Evolutionary conservation across 2,113 vertebrate species (phyloP).

Genomic region (Sigmodon hispidus): DNA sequence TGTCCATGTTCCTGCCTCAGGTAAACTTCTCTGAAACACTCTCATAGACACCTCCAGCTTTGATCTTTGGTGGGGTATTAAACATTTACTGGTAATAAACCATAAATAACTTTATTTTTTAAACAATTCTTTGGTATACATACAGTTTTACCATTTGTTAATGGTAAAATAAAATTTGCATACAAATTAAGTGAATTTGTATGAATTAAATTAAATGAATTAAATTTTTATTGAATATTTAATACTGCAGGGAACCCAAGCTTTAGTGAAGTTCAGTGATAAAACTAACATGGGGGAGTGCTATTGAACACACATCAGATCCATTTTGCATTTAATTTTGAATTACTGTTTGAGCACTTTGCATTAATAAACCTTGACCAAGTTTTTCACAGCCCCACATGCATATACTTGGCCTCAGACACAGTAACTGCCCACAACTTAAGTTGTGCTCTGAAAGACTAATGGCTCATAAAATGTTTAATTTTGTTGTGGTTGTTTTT

Average conservation of each 20-base stretch:
- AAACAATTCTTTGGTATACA: not conserved
- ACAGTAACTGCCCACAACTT: not conserved
- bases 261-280: not conserved
- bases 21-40: not conserved
- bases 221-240: not conserved
- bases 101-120: not conserved
- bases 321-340: not conserved
- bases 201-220: not conserved
- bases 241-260: not conserved
- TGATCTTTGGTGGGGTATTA: not conserved
- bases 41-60: not conserved
- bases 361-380: not conserved
- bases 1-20: not conserved
- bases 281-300: not conserved
- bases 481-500: not conserved
- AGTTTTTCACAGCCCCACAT: not conserved
- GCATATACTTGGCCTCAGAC: not conserved
- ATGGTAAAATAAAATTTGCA: not conserved
- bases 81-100: not conserved
- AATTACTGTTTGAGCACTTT: not conserved
- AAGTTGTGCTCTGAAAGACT: not conserved
- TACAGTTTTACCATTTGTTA: not conserved
- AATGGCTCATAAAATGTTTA: not conserved
- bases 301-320: not conserved
- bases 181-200: not conserved